Evolutionary conservation across 2,797 vertebrate genomes (phyloP).

Genomic region (Triplophysa yarkandensis): DNA sequence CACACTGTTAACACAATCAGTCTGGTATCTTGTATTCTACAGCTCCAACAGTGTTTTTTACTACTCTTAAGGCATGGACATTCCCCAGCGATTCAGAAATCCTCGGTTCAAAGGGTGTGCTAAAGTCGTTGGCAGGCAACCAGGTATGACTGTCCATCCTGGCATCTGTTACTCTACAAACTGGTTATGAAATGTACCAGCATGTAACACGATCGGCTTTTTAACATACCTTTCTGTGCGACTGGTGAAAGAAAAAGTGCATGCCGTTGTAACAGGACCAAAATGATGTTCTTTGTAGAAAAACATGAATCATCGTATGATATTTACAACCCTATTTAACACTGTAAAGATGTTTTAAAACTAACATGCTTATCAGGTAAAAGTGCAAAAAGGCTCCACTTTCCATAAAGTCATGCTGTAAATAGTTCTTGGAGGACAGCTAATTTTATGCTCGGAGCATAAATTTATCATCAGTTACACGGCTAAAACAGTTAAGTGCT

Average conservation of each 20-base stretch:
- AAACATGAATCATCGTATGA: neutral
- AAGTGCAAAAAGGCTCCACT: neutral
- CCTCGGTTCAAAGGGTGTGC: slow-evolving; percentile 19
- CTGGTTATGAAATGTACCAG: slow-evolving; percentile 13
- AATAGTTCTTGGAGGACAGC: neutral
- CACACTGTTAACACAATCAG: no score
- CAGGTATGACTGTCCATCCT: slow-evolving; percentile 21
- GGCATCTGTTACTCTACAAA: slow-evolving; percentile 2
- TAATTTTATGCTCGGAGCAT: neutral
- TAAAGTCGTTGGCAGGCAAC: slow-evolving; percentile 13
- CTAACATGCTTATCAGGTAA: neutral
- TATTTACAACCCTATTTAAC: slow-evolving; percentile 2
- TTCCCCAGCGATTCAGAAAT: neutral
- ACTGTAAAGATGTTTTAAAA: neutral
- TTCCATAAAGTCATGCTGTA: neutral
- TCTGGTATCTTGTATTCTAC: no score
- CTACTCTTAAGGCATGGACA: slow-evolving; percentile 28
- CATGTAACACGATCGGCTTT: slow-evolving; percentile 21
- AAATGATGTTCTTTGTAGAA: slow-evolving; percentile 10
- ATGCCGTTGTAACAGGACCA: neutral
- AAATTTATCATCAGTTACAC: neutral
- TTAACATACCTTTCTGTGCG: neutral
- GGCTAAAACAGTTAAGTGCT: neutral
- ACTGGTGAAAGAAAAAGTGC: neutral
- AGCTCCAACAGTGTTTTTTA: no score